Conservation (phyloP, 1,140 invertebrate species). For the Gonatopus flavifemur region DNA sequence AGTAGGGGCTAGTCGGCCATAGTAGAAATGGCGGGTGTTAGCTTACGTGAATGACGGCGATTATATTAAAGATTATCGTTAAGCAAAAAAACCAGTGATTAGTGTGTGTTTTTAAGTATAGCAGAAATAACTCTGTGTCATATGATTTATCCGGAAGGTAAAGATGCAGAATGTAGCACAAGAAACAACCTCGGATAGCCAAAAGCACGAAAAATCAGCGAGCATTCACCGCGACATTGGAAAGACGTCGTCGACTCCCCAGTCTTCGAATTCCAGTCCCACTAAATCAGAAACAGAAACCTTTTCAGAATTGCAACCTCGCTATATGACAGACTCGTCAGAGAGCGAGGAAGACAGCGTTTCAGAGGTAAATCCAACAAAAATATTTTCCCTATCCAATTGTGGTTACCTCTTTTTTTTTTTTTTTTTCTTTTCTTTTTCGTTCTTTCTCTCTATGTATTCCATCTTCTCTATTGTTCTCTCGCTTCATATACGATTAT, state of each 20-base stretch:
- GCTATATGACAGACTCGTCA: conserved; percentile 85
- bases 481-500: not conserved
- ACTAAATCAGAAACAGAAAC: conserved; percentile 78
- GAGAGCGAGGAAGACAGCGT: conserved; percentile 91
- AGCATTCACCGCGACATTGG: conserved; percentile 62
- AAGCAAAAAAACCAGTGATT: conserved; percentile 39
- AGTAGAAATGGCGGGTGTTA: conserved; percentile 73
- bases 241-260: conserved; percentile 65
- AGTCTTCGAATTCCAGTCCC: conserved; percentile 66
- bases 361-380: conserved; percentile 73
- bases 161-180: conserved; percentile 89
- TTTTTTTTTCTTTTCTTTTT: too few relatives aligned
- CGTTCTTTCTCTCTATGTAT: too few relatives aligned
- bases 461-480: not conserved
- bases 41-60: conserved; percentile 70
- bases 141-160: conserved; percentile 67
- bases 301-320: conserved; percentile 72
- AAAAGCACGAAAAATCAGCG: conserved; percentile 71
- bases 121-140: conserved; percentile 61
- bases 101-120: conserved; percentile 50
- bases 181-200: conserved; percentile 71
- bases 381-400: not conserved
- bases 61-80: conserved; percentile 44
- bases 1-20: conserved; percentile 56
- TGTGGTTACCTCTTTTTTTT: too few relatives aligned